Conservation (phyloP, 1,140 invertebrate genomes). For the Conus ventricosus region DNA sequence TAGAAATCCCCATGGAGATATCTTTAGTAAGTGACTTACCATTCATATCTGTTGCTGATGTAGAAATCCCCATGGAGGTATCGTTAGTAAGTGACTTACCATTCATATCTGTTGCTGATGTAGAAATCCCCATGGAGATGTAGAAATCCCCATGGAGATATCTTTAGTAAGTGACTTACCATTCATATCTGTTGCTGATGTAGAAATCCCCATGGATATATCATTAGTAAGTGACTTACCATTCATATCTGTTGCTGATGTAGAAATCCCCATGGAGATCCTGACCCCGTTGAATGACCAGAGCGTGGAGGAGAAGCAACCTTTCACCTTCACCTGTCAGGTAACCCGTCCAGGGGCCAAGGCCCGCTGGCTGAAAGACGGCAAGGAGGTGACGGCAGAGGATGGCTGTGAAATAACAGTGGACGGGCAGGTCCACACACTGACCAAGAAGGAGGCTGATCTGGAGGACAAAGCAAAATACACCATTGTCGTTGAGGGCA, state of each 20-base stretch:
- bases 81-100: too few relatives aligned
- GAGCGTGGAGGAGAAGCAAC: conserved; percentile 62
- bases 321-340: conserved; percentile 78
- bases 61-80: too few relatives aligned
- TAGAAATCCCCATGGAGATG: too few relatives aligned
- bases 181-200: too few relatives aligned
- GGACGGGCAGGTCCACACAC: conserved; percentile 63
- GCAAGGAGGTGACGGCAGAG: conserved; percentile 67
- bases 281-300: conserved; percentile 63
- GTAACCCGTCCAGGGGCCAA: conserved; percentile 95
- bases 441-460: conserved; percentile 65
- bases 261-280: conserved; percentile 65
- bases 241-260: conserved; percentile 12
- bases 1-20: too few relatives aligned
- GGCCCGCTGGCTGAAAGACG: conserved; percentile 95
- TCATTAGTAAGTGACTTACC: too few relatives aligned
- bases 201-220: conserved; percentile 61
- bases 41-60: too few relatives aligned
- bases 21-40: too few relatives aligned
- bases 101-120: too few relatives aligned
- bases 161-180: too few relatives aligned
- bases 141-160: too few relatives aligned
- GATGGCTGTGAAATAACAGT: conserved; percentile 56
- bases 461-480: conserved; percentile 70
- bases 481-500: conserved; percentile 56